A percentile compares a stretch with the other conserved stretches of the same genome.
Evolutionary conservation across 1,140 invertebrate species (phyloP).

Genomic region (Heliconius hermathena): DNA sequence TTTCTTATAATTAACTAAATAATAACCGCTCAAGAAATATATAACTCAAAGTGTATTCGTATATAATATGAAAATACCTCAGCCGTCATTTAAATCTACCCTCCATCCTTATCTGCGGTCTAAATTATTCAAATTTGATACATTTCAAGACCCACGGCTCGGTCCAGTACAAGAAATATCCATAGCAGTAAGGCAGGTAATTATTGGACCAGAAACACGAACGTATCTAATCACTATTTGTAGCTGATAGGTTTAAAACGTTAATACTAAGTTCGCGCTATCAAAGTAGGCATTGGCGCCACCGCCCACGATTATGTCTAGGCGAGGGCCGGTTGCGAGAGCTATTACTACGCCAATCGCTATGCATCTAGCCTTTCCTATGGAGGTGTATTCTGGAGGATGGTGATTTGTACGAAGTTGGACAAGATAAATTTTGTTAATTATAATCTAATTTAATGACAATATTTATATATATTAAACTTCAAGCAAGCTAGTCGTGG

Average conservation of each 20-base stretch:
- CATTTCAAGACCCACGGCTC: constrained; percentile 32
- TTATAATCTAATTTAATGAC: neutral
- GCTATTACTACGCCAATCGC: constrained; percentile 58
- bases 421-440: no score
- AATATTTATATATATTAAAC: no score
- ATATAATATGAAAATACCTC: neutral
- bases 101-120: constrained; percentile 14
- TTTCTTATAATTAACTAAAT: no score
- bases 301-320: constrained; percentile 67
- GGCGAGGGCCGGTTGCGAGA: constrained; percentile 57
- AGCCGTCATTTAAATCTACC: neutral
- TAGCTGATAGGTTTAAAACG: constrained; percentile 58
- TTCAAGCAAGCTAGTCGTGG: no score
- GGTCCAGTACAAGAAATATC: constrained; percentile 40
- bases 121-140: constrained; percentile 32
- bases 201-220: constrained; percentile 59
- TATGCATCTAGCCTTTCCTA: constrained; percentile 35
- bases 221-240: constrained; percentile 61
- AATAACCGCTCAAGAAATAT: no score
- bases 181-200: constrained; percentile 50
- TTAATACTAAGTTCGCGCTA: constrained; percentile 63
- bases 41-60: neutral
- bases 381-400: constrained; percentile 9
- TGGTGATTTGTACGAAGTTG: neutral
- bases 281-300: constrained; percentile 68